Evolutionary conservation across 2,113 vertebrate genomes (phyloP), one percentile per base, ranked within the genome.

Genomic region (Gnathochromis pfefferi): DNA sequence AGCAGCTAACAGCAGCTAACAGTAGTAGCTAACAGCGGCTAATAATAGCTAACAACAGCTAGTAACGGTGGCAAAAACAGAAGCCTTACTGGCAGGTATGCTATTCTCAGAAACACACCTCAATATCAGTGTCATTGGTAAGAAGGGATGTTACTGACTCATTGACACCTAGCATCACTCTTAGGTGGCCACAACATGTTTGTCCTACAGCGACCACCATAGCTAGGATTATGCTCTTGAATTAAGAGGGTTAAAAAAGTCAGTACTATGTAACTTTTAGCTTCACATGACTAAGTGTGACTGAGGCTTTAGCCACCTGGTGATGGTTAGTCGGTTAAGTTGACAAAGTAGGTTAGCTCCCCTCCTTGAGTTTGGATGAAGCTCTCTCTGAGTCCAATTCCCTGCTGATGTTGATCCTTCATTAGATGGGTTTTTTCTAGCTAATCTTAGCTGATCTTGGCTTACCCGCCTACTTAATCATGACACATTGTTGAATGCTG

Each of bases 21-120:
- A 21, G 51, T 0, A 54, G 1, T 0, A 0, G 9, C 21, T 53
- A n/a, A 11, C 5, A n/a, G 19, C 1, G 0, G 17, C 49, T 51
- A 51, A 9, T 0, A 21, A 0, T 0, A 16, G 55, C 54, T 58
- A 17, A 17, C 3, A 35, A 7, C 31, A 10, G 57, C 28, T 33
- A 33, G 3, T 63, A 35, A 65, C 17, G 1, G 0, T 65, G 31
- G 31, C 17, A 65, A 35, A 65, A 35, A 65, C 60, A 5, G 17
- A 65, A 65, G 60, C 6, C 17, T 65, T 65, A 65, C 33, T 65
- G 10, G 1, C 3, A 3, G 4, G 33, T 12, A 65, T 38, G 60
- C 60, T 38, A 13, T 65, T n/a, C 17, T 65, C 60, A 0, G 60
- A 65, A 65, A 65, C 31, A 35, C 9, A 13, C 19, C 33, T 65